A percentile compares a stretch with the other conserved stretches of the same genome.
These are phyloP conservation scores for Brachionus plicatilis DNA, from an alignment of 1,140 invertebrate species.

Conservation along the genomic window DNA sequence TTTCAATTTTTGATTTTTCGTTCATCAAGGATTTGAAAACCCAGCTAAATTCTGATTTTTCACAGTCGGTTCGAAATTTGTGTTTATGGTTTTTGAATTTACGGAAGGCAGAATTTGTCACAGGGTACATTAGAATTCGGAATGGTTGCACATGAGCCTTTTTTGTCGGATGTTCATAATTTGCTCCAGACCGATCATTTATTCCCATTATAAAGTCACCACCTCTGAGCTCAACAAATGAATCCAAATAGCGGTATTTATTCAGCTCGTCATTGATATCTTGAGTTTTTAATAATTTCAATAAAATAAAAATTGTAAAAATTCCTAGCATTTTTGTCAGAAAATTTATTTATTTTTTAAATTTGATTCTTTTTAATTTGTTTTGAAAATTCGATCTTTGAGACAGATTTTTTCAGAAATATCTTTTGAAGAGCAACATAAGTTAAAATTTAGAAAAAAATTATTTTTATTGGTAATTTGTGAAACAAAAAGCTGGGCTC, in stretches of 20 bases:
- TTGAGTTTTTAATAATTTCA: not conserved
- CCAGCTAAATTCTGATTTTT: constrained; percentile 48
- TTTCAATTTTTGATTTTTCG: constrained; percentile 40
- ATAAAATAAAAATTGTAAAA: not conserved
- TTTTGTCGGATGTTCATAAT: constrained; percentile 49
- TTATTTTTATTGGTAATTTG: too few relatives aligned
- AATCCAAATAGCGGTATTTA: constrained; percentile 6
- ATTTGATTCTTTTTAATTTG: too few relatives aligned
- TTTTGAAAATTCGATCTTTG: not conserved
- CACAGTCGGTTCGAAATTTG: constrained; percentile 46
- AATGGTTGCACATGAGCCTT: constrained; percentile 45
- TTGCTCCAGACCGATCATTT: constrained; percentile 44
- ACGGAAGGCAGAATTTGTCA: constrained; percentile 42
- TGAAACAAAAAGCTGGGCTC: too few relatives aligned
- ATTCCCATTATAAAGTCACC: constrained; percentile 47
- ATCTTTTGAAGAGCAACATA: not conserved
- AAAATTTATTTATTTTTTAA: not conserved
- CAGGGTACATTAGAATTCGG: constrained; percentile 4
- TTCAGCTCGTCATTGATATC: not conserved
- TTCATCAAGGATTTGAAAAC: constrained; percentile 46
- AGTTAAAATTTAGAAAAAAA: not conserved
- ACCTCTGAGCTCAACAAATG: constrained; percentile 41
- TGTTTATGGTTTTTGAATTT: constrained; percentile 47
- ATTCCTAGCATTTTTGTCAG: not conserved
- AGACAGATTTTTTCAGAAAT: not conserved